Evolutionary conservation across 2,888 invertebrate species (phyloP), one percentile per base, ranked within the genome.

Genomic region (Onthophagus sagittarius): DNA sequence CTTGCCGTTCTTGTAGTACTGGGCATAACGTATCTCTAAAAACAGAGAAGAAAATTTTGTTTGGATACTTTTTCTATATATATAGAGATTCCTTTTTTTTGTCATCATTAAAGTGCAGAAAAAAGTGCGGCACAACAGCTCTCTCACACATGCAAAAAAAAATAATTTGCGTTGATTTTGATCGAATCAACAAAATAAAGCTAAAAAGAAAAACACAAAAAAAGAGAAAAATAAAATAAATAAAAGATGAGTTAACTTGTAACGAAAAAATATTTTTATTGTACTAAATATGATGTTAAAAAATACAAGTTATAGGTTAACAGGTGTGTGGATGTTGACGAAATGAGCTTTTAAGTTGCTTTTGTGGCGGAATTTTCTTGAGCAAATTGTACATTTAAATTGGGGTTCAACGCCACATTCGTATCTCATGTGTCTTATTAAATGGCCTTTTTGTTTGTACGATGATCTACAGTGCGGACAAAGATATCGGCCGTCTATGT

Each of bases 371-470:
- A 86, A 86, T 76, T 81, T 82, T 76, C 81, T 80, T 53, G 80
- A 81, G 79, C 86, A 86, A 76, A 85, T 83, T 71, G 79, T 78
- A 79, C 87, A 86, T 73, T 81, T 80, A 79, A 86, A 86, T 77
- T 84, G 84, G 77, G 85, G 86, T 78, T 86, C 86, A 73, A 88
- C 87, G 76, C 90, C 90, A 78, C 90, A 90, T 79, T 90, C 90
- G 79, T 88, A 87, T 73, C 87, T 86, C 76, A 89, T 80, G 79
- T 90, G 90, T 11, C 89, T 86, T 81, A 91, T 88, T 79, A 93
- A 88, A 62, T 92, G 92, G 79, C 92, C 91, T 85, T 92, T 91
- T 86, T 92, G 92, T 77, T 91, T 90, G 80, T 84, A 85, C 31
- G 76, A 73, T 71, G 82, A 83, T 13, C 81, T 81, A 73, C 85